A percentile compares a stretch with the other conserved stretches of the same genome.
Evolutionary conservation across 1,140 invertebrate genomes (phyloP).

Genomic region (Pseudomyrmex pallidus): DNA sequence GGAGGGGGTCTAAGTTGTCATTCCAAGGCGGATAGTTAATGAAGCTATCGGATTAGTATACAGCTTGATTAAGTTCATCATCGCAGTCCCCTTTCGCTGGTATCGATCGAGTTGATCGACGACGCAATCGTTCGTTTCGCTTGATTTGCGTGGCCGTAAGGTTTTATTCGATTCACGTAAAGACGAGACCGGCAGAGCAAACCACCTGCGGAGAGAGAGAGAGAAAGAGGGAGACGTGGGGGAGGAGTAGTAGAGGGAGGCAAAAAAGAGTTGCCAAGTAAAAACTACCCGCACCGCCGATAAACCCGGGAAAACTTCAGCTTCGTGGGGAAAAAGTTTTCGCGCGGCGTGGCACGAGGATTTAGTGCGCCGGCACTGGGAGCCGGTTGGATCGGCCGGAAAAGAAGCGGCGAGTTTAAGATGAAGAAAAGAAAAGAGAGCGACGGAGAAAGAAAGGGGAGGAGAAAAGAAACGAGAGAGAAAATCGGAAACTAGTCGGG

Average conservation of each 20-base stretch:
- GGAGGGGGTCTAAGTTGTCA: background rate
- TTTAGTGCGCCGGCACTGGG: slow-evolving; percentile 68
- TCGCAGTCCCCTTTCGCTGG: background rate
- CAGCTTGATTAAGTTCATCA: slow-evolving; percentile 27
- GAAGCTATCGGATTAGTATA: slow-evolving; percentile 34
- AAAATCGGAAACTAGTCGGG: slow-evolving; percentile 41
- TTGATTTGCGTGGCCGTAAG: slow-evolving; percentile 76
- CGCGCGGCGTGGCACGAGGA: slow-evolving; percentile 48
- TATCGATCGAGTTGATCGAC: slow-evolving; percentile 45
- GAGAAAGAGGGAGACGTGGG: background rate
- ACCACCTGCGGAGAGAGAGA: background rate
- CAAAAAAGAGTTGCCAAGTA: slow-evolving; percentile 54
- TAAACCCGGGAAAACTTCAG: slow-evolving; percentile 70
- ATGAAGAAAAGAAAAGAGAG: background rate
- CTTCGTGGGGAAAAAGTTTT: slow-evolving; percentile 68
- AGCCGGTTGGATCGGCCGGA: slow-evolving; percentile 16
- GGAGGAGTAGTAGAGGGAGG: background rate
- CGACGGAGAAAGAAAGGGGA: background rate
- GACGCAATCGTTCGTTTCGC: slow-evolving; percentile 64
- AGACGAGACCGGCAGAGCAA: slow-evolving; percentile 23
- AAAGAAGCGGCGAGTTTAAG: slow-evolving; percentile 3
- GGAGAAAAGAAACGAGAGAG: slow-evolving; percentile 1
- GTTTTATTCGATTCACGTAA: slow-evolving; percentile 65
- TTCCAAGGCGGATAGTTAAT: slow-evolving; percentile 15
- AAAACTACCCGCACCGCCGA: slow-evolving; percentile 70